A percentile compares a stretch with the other conserved stretches of the same genome.
These are phyloP conservation scores for Phalanger gymnotis DNA, from an alignment of 2,797 vertebrate genomes.

Conservation along the genomic window DNA sequence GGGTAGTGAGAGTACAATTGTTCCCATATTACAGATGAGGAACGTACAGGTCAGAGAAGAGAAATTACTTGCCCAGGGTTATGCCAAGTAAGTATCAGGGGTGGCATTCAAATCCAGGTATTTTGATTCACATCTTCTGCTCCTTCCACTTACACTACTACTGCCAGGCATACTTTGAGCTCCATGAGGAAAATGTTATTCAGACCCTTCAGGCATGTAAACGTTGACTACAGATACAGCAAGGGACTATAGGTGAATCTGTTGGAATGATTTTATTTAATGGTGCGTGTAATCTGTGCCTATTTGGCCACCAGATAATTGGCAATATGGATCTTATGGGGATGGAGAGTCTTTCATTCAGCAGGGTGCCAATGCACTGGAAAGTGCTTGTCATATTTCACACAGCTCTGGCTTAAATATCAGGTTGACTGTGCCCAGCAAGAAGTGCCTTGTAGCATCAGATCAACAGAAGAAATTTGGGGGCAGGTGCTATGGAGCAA, in stretches of 20 bases:
- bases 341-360: not conserved
- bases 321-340: not conserved
- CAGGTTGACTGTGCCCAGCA: not conserved
- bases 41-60: not conserved
- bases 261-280: accelerated
- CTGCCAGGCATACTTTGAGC: not conserved
- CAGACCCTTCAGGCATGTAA: accelerated
- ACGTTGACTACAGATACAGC: not conserved
- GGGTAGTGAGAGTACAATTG: not conserved
- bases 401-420: accelerated
- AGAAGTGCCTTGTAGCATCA: accelerated
- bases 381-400: not conserved
- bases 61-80: not conserved
- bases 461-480: not conserved
- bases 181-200: not conserved
- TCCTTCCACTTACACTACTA: not conserved
- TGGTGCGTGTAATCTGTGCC: accelerated
- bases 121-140: not conserved
- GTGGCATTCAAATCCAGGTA: not conserved
- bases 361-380: not conserved
- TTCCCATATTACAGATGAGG: not conserved
- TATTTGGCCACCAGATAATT: accelerated
- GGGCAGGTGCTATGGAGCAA: not conserved
- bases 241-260: accelerated
- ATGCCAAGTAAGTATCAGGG: not conserved